These are phyloP conservation scores for Pinna nobilis DNA, from an alignment of 1,140 invertebrate genomes.

Conservation along the genomic window DNA sequence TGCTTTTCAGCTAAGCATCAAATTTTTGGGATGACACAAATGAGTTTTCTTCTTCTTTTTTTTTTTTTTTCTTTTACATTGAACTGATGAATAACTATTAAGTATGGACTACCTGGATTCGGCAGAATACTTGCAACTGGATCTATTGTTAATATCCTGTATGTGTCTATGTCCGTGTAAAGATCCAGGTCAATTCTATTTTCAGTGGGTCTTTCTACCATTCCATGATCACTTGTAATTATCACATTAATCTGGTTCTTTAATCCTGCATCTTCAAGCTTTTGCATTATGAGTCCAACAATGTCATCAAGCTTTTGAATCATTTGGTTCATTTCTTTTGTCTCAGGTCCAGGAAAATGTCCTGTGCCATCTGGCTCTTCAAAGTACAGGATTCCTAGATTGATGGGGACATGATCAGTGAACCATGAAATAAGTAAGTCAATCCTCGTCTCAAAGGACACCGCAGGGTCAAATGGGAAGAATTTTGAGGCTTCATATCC, in stretches of 20 bases:
- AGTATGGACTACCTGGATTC: background rate
- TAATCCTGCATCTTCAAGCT: constrained; percentile 69
- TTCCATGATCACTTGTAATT: constrained; percentile 86
- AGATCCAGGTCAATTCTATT: constrained; percentile 79
- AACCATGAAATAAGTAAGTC: constrained; percentile 83
- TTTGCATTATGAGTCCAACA: constrained; percentile 65
- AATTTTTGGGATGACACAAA: no score
- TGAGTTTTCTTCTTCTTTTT: no score
- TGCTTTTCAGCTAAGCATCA: background rate
- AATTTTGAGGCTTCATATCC: constrained; percentile 50
- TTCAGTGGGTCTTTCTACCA: constrained; percentile 21
- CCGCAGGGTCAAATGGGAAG: constrained; percentile 33
- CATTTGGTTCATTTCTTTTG: constrained; percentile 59
- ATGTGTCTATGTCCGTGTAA: constrained; percentile 76
- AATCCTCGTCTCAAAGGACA: constrained; percentile 77
- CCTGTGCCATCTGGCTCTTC: constrained; percentile 82
- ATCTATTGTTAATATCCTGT: constrained; percentile 64
- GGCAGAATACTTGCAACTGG: constrained; percentile 58
- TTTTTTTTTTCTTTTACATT: background rate
- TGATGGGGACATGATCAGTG: constrained; percentile 73
- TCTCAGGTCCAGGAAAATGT: constrained; percentile 72
- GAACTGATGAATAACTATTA: background rate
- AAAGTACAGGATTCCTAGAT: constrained; percentile 83
- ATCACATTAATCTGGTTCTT: constrained; percentile 80
- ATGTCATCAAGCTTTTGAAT: constrained; percentile 52